Evolutionary conservation across 2,797 vertebrate genomes (phyloP).

Genomic region (Gallinago nigripennis): DNA sequence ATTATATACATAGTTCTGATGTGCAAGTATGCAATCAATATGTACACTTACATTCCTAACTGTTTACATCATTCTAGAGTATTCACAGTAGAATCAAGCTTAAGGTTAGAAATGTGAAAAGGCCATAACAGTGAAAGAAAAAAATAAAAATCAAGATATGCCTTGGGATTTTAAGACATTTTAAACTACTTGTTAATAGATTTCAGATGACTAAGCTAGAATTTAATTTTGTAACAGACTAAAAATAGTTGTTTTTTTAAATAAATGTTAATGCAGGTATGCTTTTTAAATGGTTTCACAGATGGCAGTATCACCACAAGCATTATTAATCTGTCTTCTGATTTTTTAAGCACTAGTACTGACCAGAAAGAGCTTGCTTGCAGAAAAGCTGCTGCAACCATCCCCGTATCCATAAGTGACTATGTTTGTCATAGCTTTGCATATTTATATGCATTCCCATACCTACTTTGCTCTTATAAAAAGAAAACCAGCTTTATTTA

Average conservation of each 20-base stretch:
- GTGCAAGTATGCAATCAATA: slow-evolving; percentile 88
- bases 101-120: slow-evolving; percentile 80
- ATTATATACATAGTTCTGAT: slow-evolving; percentile 85
- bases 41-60: slow-evolving; percentile 83
- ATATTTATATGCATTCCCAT: slow-evolving; percentile 19
- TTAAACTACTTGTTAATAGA: slow-evolving; percentile 67
- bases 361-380: slow-evolving; percentile 37
- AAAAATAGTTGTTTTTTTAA: slow-evolving; percentile 68
- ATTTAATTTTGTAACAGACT: slow-evolving; percentile 74
- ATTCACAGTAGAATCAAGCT: slow-evolving; percentile 82
- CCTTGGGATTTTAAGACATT: slow-evolving; percentile 61
- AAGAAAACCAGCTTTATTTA: background rate
- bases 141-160: slow-evolving; percentile 67
- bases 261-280: slow-evolving; percentile 64
- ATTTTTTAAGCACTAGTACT: slow-evolving; percentile 46
- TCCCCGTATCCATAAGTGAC: background rate
- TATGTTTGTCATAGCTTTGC: background rate
- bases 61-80: slow-evolving; percentile 76
- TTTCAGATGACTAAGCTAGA: slow-evolving; percentile 64
- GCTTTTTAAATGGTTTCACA: slow-evolving; percentile 49
- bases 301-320: slow-evolving; percentile 60
- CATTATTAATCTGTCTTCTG: slow-evolving; percentile 33
- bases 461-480: slow-evolving; percentile 5
- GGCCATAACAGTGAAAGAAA: slow-evolving; percentile 75
- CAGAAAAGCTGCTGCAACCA: slow-evolving; percentile 37